Conservation (phyloP, 2,797 vertebrate genomes). For the Sebastes kiyomatsui region DNA sequence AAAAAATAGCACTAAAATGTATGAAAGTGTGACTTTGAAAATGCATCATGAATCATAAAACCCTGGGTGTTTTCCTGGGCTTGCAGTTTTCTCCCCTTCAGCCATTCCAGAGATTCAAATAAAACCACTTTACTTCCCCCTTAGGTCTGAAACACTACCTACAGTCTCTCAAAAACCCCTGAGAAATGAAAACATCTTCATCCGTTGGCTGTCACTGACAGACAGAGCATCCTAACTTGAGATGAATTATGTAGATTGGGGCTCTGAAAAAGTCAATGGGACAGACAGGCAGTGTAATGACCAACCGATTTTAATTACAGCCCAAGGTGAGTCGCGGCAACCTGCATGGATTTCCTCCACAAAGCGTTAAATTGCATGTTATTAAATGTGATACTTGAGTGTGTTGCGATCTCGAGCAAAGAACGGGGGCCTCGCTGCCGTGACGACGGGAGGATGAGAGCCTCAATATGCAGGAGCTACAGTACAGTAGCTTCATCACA, state of each 20-base stretch:
- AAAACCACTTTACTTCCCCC: not conserved
- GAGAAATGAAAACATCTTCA: not conserved
- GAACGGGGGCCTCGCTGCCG: not conserved
- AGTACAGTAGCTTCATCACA: not conserved
- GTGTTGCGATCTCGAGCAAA: conserved; percentile 25
- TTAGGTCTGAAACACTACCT: not conserved
- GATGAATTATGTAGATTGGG: conserved; percentile 40
- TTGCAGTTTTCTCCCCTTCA: not conserved
- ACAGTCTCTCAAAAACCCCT: not conserved
- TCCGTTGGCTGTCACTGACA: not conserved
- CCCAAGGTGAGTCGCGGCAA: conserved; percentile 32
- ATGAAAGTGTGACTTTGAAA: not conserved
- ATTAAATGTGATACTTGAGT: conserved; percentile 42
- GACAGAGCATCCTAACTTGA: not conserved
- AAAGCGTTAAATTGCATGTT: conserved; percentile 54
- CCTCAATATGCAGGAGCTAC: not conserved
- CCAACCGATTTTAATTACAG: conserved; percentile 50
- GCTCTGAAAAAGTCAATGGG: conserved; percentile 22
- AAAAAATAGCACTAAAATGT: not conserved
- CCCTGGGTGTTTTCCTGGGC: not conserved
- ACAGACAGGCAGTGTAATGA: conserved; percentile 27
- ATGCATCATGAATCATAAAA: not conserved
- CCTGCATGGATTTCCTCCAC: conserved; percentile 38
- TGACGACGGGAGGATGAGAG: not conserved
- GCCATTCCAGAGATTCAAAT: not conserved